Evolutionary conservation across 2,113 vertebrate species (phyloP), one percentile per base, ranked within the genome.

Genomic region (Thermophis baileyi): DNA sequence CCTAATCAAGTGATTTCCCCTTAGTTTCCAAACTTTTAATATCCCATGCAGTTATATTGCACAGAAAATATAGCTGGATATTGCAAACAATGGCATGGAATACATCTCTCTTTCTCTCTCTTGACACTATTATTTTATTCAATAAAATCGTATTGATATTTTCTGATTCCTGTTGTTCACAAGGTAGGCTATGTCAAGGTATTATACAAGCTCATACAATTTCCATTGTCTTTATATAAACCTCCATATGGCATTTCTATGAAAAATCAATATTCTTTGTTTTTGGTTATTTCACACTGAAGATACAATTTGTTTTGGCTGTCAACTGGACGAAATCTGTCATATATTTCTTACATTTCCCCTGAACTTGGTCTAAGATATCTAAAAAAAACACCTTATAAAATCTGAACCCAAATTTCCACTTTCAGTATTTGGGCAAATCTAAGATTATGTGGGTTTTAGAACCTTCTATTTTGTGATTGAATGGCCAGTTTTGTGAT

Each of bases 301-400:
- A 97, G 97, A 96, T 94, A 96, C 96, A 97, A 97, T 97, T 96
- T 97, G 95, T 94, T 94, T 97, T 98, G 97, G 97, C 97, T 96
- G 96, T 96, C 96, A 95, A 96, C 95, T 95, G 95, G 96, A 96
- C 95, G 95, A 97, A 97, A 97, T 97, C 96, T 96, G 96, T 97
- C 97, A 96, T 93, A 95, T 96, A 96, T 90, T 91, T 95, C 94
- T 96, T 96, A 94, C 74, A 96, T 81, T 81, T 94, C 90, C 97
- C 89, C 92, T 96, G 96, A 94, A 96, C 92, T 95, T 53, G 50
- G 85, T 95, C 96, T 97, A 97, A 97, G 94, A 96, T 97, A 97
- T 96, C 96, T 95, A 95, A 35, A 93, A 95, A 97, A 92, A 94
- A 90, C 89, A 86, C 54, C 93, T 90, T 91, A 96, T 97, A 96